Evolutionary conservation across 2,888 invertebrate species (phyloP), one percentile per base, ranked within the genome.

Genomic region (Schrankia costaestrigalis): DNA sequence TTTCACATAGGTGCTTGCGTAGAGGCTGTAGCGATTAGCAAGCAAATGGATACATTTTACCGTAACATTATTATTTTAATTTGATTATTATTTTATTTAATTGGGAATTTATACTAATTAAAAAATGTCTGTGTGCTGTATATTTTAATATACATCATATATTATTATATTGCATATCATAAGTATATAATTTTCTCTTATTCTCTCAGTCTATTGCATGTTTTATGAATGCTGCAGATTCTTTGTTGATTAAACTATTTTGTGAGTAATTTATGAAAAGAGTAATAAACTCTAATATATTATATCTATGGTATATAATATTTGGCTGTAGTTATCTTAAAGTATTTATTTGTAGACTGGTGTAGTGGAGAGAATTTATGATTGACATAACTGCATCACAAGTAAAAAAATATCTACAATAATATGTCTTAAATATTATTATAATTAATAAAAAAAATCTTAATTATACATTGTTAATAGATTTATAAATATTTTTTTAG

Each of bases 71-170:
- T 26, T 26, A 8, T 17, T 15, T 17, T 26, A 11, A 3, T 21
- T 21, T 21, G 4, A 21, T 4, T 19, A 19, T 21, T 8, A n/a
- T 21, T 3, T 9, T 21, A 3, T 9, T 38, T 22, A 22, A 27
- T 46, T 37, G 36, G 44, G 45, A 38, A 25, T 36, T 10, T 43
- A 30, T 22, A 35, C 40, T 41, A 41, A 44, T 46, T 47, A 29
- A 37, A 32, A 38, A 46, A 63, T 45, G 78, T 82, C 81, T 85
- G 84, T 85, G 83, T 85, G 85, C 62, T 85, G 84, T 85, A 81
- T 84, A 81, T 71, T 49, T 47, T 31, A 48, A 15, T 44, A 46
- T 45, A 51, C 33, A 41, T 41, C 23, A 22, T 43, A 33, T 37
- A 34, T 38, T 25, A 25, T 13, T n/a, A 25, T 23, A 32, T 42